Percentiles rank a stretch among this genome's conserved stretches.
These are phyloP conservation scores for Synanthedon vespiformis DNA, from an alignment of 2,888 invertebrate genomes.

Conservation along the genomic window DNA sequence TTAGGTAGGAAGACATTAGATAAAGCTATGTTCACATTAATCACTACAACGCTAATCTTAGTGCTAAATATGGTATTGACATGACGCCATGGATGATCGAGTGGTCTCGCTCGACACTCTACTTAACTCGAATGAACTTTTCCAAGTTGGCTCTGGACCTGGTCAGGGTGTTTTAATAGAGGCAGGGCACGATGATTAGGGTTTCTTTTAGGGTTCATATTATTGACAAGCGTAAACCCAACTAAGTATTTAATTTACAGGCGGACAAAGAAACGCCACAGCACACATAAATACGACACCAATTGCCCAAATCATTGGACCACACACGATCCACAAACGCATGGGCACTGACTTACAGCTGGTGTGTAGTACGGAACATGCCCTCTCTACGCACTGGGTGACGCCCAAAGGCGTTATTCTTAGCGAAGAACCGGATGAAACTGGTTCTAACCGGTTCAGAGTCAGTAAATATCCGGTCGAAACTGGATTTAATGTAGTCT, in stretches of 20 bases:
- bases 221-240: too few relatives aligned
- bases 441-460: constrained; percentile 10
- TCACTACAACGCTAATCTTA: too few relatives aligned
- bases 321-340: constrained; percentile 24
- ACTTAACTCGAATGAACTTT: too few relatives aligned
- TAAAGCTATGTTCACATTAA: too few relatives aligned
- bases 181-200: too few relatives aligned
- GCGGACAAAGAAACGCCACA: constrained; percentile 26
- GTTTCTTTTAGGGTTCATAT: too few relatives aligned
- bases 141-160: too few relatives aligned
- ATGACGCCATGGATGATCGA: too few relatives aligned
- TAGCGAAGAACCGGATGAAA: constrained; percentile 16
- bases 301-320: constrained; percentile 40
- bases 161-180: too few relatives aligned
- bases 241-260: constrained; percentile 27
- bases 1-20: too few relatives aligned
- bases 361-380: constrained; percentile 36
- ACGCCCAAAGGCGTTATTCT: constrained; percentile 20
- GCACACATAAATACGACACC: constrained; percentile 17
- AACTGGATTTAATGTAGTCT: constrained; percentile 19
- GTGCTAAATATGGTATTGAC: too few relatives aligned
- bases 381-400: constrained; percentile 29
- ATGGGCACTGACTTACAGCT: constrained; percentile 26
- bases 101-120: too few relatives aligned
- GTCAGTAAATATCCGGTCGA: constrained; percentile 17